Base-by-base conservation (phyloP, 2,888 invertebrate genomes). In the Coelopa pilipes region DNA sequence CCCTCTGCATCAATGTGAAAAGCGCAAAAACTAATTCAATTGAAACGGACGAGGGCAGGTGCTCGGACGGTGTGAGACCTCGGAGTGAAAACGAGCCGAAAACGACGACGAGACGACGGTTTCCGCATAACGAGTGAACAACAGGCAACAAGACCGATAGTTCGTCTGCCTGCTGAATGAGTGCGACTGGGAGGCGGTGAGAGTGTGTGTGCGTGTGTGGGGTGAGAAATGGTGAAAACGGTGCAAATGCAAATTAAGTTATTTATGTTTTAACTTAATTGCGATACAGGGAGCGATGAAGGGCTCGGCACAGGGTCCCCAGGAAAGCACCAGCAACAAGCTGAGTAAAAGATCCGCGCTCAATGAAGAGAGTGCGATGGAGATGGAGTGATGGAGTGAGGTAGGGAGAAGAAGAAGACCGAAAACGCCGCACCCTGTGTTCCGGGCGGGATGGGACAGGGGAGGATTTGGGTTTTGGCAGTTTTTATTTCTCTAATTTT, bases 251-350 rank as follows among this genome's bases (percentile, higher is more conserved):
- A 73, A 70, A 70, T 74, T 65, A 55, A 69, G 69, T 63, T 73
- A 50, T 72, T 66, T 55, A 19, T 47, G 55, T 13, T 73, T 68
- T 60, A 68, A 59, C 59, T 70, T 66, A 74, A 74, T 74, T 70
- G 74, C 46, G 45, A 60, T 66, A 70, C 69, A 19, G 69, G 69
- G 73, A 24, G 65, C 9, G 1, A 1, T 34, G 34, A 34, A 34
- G 34, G 34, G 34, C 34, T 34, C 34, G n/a, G n/a, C n/a, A n/a
- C n/a, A n/a, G n/a, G n/a, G n/a, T n/a, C n/a, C n/a, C n/a, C n/a
- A n/a, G n/a, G n/a, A n/a, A n/a, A 34, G 34, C 34, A 34, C 34
- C 34, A 34, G 7, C 34, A 34, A 34, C 34, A 34, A 4, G 34
- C 34, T 4, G 34, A 4, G 7, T 34, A 34, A 34, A 34, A 34